Evolutionary conservation across 1,140 invertebrate species (phyloP).

Genomic region (Colletes latitarsis): DNA sequence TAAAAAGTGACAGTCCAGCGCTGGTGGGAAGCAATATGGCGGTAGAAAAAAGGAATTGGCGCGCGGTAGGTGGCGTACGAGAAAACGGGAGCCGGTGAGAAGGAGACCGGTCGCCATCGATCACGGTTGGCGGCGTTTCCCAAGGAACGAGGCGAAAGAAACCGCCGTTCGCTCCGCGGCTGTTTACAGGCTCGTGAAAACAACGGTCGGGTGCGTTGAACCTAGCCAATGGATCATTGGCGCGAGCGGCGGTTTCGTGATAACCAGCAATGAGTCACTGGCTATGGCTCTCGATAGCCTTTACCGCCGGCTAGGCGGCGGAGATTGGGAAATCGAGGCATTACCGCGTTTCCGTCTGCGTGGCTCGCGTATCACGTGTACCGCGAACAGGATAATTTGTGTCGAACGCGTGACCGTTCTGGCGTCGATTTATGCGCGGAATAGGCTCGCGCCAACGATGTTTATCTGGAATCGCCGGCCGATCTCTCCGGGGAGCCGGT

Average conservation of each 20-base stretch:
- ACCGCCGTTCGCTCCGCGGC: background rate
- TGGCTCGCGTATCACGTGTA: slow-evolving; percentile 51
- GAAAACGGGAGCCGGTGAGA: background rate
- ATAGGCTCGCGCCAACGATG: slow-evolving; percentile 50
- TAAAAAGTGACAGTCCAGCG: too few relatives aligned
- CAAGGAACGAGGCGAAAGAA: slow-evolving; percentile 20
- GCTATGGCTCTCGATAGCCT: slow-evolving; percentile 12
- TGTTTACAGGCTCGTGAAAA: slow-evolving; percentile 20
- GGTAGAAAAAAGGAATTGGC: too few relatives aligned
- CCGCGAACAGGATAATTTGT: slow-evolving; percentile 64
- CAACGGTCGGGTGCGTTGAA: background rate
- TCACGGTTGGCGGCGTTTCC: slow-evolving; percentile 7
- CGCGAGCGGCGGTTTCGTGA: slow-evolving; percentile 13
- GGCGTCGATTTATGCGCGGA: slow-evolving; percentile 60
- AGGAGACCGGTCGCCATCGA: background rate
- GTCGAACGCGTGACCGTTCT: slow-evolving; percentile 66
- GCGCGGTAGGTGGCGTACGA: too few relatives aligned
- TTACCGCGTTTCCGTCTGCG: slow-evolving; percentile 44
- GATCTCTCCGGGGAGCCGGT: slow-evolving; percentile 56
- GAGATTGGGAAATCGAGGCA: slow-evolving; percentile 54
- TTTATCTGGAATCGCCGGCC: slow-evolving; percentile 61
- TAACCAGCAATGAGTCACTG: slow-evolving; percentile 33
- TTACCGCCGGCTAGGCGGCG: background rate
- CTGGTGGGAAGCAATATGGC: too few relatives aligned
- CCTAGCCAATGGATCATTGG: background rate